A percentile compares a stretch with the other conserved stretches of the same genome.
Conservation (phyloP, 2,888 invertebrate genomes). For the Melangyna quadrimaculata region DNA sequence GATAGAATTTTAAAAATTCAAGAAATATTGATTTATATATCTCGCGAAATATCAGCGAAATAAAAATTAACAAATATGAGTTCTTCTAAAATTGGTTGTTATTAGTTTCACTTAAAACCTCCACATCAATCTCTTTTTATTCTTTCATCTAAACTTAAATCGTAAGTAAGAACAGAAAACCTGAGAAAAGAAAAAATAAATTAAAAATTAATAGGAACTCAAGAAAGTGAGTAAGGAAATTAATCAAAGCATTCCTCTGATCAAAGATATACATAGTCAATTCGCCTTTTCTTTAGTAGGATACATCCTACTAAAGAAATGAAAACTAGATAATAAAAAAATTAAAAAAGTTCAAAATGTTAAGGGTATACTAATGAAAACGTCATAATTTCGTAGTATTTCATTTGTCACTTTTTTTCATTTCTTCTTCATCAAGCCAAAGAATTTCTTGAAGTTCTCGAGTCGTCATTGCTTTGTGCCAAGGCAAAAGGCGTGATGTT, state of each 20-base stretch:
- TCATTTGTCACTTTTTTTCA: conserved; percentile 27
- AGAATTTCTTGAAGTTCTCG: conserved; percentile 25
- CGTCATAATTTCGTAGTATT: conserved; percentile 30
- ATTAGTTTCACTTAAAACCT: too few species aligned
- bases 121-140: too few species aligned
- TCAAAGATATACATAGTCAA: neutral
- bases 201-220: neutral
- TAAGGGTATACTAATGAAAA: conserved; percentile 41
- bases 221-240: neutral
- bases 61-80: too few species aligned
- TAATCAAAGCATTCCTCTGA: conserved; percentile 10
- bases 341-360: conserved; percentile 32
- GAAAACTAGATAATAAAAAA: neutral
- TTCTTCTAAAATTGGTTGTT: too few species aligned
- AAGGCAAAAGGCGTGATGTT: neutral
- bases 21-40: too few species aligned
- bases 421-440: conserved; percentile 13
- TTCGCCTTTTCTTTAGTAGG: too few species aligned
- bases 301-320: neutral
- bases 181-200: neutral
- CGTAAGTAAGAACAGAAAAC: neutral
- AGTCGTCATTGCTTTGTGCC: conserved; percentile 10
- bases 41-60: too few species aligned
- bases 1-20: too few species aligned
- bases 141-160: neutral